Percentiles rank a stretch among this genome's conserved stretches.
Conservation (phyloP, 2,113 vertebrate genomes). For the Trinectes maculatus region DNA sequence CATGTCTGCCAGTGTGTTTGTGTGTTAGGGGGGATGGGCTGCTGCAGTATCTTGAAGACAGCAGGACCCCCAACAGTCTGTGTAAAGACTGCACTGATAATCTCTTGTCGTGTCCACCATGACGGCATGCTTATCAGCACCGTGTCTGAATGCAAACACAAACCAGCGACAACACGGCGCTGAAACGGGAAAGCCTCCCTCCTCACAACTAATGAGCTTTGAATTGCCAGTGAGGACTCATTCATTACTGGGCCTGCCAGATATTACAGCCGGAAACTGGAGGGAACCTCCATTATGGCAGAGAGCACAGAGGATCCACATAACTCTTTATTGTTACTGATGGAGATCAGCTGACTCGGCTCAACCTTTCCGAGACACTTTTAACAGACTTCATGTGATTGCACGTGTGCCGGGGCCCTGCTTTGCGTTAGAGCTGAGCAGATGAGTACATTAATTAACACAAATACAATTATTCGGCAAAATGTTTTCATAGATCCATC, state of each 20-base stretch:
- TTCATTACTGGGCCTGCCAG: constrained; percentile 24
- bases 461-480: background rate
- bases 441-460: no score
- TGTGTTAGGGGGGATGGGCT: constrained; percentile 12
- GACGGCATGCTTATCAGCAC: constrained; percentile 67
- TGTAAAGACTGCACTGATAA: constrained; percentile 56
- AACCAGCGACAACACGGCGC: constrained; percentile 30
- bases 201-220: constrained; percentile 35
- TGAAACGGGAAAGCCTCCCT: constrained; percentile 33
- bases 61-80: constrained; percentile 41
- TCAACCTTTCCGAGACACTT: background rate
- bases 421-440: no score
- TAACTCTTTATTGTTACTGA: background rate
- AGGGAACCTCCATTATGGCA: constrained; percentile 5
- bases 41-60: constrained; percentile 63
- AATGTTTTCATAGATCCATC: background rate
- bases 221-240: constrained; percentile 19
- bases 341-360: background rate
- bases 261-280: constrained; percentile 30
- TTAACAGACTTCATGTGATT: background rate
- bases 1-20: constrained; percentile 21
- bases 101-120: constrained; percentile 55
- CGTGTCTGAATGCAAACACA: constrained; percentile 24
- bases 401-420: background rate
- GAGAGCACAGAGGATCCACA: background rate